phyloP scores from a whole-genome alignment of 1,140 invertebrate genomes.

The Venturia canescens region DNA sequence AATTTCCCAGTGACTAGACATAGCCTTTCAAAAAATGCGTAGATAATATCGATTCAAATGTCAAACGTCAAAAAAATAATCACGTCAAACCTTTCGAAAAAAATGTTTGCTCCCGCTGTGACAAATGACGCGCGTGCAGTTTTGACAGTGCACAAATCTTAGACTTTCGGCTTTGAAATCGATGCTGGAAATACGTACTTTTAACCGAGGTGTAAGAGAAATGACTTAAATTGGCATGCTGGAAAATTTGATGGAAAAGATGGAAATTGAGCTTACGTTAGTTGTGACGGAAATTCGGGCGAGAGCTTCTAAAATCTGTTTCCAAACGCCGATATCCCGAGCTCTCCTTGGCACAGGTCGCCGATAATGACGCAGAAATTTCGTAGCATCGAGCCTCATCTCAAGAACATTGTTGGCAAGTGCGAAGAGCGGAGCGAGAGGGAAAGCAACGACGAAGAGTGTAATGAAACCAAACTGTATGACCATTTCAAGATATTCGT shows the following conservation, averaged over 20 bases:
- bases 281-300: slow-evolving; percentile 94
- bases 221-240: not conserved
- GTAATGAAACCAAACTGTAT: slow-evolving; percentile 94
- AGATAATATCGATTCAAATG: no score
- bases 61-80: no score
- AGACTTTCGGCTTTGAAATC: no score
- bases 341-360: slow-evolving; percentile 91
- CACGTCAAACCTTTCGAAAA: no score
- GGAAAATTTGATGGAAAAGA: not conserved
- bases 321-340: slow-evolving; percentile 94
- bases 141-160: no score
- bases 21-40: no score
- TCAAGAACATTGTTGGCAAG: slow-evolving; percentile 93
- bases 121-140: no score
- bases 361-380: slow-evolving; percentile 88
- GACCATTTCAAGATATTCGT: slow-evolving; percentile 95
- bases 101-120: no score
- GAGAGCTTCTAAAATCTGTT: slow-evolving; percentile 91
- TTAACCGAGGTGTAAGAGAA: no score
- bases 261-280: slow-evolving; percentile 84
- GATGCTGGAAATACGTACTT: no score
- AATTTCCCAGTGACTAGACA: no score
- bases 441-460: slow-evolving; percentile 93
- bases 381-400: slow-evolving; percentile 92
- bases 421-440: slow-evolving; percentile 91